These are phyloP conservation scores for Rhombomys opimus DNA, from an alignment of 2,113 vertebrate genomes.

Conservation along the genomic window DNA sequence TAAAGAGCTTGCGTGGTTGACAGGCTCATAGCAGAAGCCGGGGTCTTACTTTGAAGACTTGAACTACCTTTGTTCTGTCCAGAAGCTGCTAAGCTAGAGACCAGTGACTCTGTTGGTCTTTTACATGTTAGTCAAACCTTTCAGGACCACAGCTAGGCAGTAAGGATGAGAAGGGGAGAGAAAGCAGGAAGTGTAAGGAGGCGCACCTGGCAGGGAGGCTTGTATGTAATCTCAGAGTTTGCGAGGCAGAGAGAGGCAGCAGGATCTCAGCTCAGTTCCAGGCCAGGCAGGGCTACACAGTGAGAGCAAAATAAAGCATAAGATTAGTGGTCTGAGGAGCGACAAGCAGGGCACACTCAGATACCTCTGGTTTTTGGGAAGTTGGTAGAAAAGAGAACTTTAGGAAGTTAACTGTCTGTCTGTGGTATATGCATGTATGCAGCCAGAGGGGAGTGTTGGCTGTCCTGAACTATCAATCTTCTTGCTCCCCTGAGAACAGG, in stretches of 20 bases:
- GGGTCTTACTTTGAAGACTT: slow-evolving; percentile 24
- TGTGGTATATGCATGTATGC: not conserved
- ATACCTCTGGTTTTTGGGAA: slow-evolving; percentile 22
- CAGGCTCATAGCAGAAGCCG: not conserved
- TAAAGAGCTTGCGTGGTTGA: not conserved
- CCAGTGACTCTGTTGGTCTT: not conserved
- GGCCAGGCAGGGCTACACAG: not conserved
- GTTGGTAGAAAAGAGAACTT: not conserved
- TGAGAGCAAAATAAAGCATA: not conserved
- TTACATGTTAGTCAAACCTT: not conserved
- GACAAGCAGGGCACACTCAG: not conserved
- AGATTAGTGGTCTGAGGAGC: not conserved
- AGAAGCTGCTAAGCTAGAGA: not conserved
- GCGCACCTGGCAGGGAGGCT: not conserved
- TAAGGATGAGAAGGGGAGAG: not conserved
- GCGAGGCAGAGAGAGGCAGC: not conserved
- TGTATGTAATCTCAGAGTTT: not conserved
- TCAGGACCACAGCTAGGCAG: not conserved
- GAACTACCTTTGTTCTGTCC: not conserved
- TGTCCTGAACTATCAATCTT: no score
- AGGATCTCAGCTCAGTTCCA: not conserved
- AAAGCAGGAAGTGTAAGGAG: not conserved
- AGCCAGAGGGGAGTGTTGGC: not conserved
- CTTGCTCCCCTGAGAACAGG: not conserved
- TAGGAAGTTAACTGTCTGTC: not conserved